Conservation (phyloP, 2,113 vertebrate species). For the Grantiella picta region DNA sequence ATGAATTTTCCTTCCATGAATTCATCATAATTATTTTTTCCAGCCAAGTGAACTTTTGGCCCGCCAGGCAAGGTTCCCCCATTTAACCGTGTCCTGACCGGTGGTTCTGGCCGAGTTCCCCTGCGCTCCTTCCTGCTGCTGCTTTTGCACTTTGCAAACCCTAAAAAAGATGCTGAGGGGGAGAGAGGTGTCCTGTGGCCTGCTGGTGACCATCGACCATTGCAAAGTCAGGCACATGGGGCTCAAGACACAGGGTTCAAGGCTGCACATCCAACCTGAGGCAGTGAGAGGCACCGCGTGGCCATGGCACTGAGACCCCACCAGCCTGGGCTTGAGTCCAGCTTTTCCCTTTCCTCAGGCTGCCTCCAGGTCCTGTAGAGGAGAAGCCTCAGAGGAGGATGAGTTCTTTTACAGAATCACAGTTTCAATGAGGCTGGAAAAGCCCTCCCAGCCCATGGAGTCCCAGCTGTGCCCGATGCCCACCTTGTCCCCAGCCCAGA, state of each 20-base stretch:
- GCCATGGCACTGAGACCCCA: fast-evolving
- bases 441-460: not conserved
- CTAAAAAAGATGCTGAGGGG: not conserved
- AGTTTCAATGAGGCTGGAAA: fast-evolving
- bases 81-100: not conserved
- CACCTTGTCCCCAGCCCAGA: not conserved
- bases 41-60: not conserved
- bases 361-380: not conserved
- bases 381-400: not conserved
- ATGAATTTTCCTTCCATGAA: slow-evolving; percentile 23
- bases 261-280: fast-evolving
- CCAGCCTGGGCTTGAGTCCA: not conserved
- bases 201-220: not conserved
- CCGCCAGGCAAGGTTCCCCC: not conserved
- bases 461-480: fast-evolving
- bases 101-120: not conserved
- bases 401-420: not conserved
- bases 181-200: not conserved
- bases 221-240: not conserved
- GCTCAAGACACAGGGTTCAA: fast-evolving
- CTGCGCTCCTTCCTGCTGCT: not conserved
- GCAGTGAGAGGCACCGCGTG: not conserved
- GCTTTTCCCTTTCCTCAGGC: not conserved
- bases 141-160: not conserved
- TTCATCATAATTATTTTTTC: not conserved